These are phyloP conservation scores for Sycophila texana DNA, from an alignment of 2,888 invertebrate genomes.

Conservation along the genomic window DNA sequence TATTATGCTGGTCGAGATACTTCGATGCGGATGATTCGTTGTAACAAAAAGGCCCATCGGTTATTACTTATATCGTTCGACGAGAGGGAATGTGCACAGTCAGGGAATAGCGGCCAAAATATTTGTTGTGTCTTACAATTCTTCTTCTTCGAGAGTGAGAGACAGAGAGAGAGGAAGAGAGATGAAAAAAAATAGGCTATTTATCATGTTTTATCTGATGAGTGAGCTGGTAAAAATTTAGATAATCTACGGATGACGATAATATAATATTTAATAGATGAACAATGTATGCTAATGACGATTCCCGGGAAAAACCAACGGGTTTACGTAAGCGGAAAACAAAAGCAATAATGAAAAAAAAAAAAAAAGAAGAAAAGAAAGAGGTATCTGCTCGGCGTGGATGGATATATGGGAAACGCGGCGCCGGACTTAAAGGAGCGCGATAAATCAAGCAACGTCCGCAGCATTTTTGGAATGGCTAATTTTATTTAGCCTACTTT, in stretches of 20 bases:
- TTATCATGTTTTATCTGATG: background rate
- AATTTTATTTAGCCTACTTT: conserved; percentile 35
- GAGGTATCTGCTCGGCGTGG: too few relatives aligned
- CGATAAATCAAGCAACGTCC: background rate
- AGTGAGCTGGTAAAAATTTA: background rate
- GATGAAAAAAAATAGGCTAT: too few relatives aligned
- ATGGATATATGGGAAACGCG: background rate
- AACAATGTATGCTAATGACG: too few relatives aligned
- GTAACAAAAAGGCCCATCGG: conserved; percentile 15
- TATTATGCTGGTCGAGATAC: conserved; percentile 17
- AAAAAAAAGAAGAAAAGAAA: too few relatives aligned
- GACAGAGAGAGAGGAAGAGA: too few relatives aligned
- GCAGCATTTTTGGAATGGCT: background rate
- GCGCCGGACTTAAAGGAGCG: background rate
- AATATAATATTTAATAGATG: too few relatives aligned
- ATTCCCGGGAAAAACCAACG: too few relatives aligned
- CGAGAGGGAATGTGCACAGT: conserved; percentile 15
- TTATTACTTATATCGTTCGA: conserved; percentile 19
- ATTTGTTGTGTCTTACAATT: too few relatives aligned
- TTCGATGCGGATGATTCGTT: conserved; percentile 11
- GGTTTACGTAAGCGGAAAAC: too few relatives aligned
- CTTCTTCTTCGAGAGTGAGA: too few relatives aligned
- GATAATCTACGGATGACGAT: too few relatives aligned
- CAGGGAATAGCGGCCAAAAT: conserved; percentile 5
- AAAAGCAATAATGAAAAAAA: too few relatives aligned